Evolutionary conservation across 2,888 invertebrate species (phyloP), one percentile per base, ranked within the genome.

Genomic region (Drosophila pseudotakahashii): DNA sequence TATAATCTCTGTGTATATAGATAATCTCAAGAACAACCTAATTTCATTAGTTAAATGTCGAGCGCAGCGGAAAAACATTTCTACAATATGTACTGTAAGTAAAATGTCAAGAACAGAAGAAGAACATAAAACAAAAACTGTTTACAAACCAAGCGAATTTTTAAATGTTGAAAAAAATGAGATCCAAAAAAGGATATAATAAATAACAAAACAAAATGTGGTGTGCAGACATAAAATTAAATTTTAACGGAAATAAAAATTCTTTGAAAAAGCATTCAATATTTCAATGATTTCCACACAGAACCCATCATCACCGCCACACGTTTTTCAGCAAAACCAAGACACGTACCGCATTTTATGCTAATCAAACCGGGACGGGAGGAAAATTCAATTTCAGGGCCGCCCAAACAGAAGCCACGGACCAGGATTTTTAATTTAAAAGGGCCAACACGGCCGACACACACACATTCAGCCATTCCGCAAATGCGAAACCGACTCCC

Each of bases 181-280:
- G 53, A 58, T 42, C 48, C 19, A 16, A 51, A 67, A 55, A 41
- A 26, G 48, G 51, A 52, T 48, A 69, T 50, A 64, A 64, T 41
- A 64, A 44, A 58, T 41, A 26, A 71, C 7, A 72, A 16, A 52
- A 44, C 16, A 60, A 42, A 57, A 77, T 85, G 80, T 85, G 85
- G 78, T 75, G 75, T 81, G 79, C 78, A 61, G 61, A 73, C 55
- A 71, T 7, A 57, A 75, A 76, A 81, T 81, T 67, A 78, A 78
- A 82, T 85, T 82, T 85, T 81, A 77, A 82, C 76, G 81, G 62
- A 79, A 81, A 79, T 74, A 77, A 52, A 77, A 76, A 76, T 76
- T 82, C 82, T 79, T 81, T 84, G 68, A 79, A 72, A 73, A 74
- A 76, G 77, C 58, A 67, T 44, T 63, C 51, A 58, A 57, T 37